These are phyloP conservation scores for Ia io DNA, from an alignment of 2,113 vertebrate genomes.

Conservation along the genomic window DNA sequence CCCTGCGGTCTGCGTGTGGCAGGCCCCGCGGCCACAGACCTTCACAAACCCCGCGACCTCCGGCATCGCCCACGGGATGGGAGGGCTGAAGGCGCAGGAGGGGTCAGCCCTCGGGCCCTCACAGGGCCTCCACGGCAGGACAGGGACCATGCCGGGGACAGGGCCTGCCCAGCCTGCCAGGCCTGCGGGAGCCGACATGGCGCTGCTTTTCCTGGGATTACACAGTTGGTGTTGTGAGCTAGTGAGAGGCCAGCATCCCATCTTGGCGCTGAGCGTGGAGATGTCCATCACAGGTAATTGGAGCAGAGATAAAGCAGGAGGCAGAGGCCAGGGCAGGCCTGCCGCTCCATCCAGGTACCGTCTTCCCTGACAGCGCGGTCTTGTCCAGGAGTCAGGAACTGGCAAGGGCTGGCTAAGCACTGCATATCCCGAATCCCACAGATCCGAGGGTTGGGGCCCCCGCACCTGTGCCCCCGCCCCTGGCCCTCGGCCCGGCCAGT, in stretches of 20 bases:
- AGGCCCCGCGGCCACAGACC: background rate
- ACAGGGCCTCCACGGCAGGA: background rate
- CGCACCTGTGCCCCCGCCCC: background rate
- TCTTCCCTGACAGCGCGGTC: too few relatives aligned
- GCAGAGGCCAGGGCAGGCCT: background rate
- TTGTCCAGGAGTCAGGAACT: background rate
- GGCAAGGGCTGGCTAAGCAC: background rate
- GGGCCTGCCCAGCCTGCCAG: background rate
- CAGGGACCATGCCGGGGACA: background rate
- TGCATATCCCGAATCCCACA: rapidly evolving
- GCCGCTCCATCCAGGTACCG: background rate
- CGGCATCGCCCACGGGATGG: background rate
- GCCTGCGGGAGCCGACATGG: background rate
- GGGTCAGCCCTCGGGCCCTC: conserved; percentile 45
- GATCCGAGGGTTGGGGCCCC: rapidly evolving
- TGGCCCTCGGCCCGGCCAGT: background rate
- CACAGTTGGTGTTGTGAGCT: background rate
- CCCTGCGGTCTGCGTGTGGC: conserved; percentile 43
- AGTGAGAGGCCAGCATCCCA: background rate
- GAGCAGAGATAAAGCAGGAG: background rate
- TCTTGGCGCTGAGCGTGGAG: background rate
- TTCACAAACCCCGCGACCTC: background rate
- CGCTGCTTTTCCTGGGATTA: background rate
- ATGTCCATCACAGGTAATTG: rapidly evolving
- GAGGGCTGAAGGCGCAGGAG: background rate